A percentile compares a stretch with the other conserved stretches of the same genome.
These are phyloP conservation scores for Ellobius talpinus DNA, from an alignment of 2,113 vertebrate genomes.

Conservation along the genomic window DNA sequence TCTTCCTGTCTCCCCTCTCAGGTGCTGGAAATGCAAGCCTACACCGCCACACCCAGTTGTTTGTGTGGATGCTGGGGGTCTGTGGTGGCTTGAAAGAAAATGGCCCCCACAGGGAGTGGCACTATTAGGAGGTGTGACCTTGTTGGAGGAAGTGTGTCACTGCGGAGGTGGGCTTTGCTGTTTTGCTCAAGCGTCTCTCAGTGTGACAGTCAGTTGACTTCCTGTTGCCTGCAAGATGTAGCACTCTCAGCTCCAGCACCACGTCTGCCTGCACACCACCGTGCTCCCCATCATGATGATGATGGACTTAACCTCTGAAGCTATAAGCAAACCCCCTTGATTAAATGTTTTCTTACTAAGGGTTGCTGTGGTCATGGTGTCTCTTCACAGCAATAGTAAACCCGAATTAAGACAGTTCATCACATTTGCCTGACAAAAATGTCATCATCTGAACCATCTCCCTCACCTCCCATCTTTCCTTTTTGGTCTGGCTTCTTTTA, in stretches of 20 bases:
- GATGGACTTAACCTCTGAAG: not conserved
- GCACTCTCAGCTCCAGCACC: not conserved
- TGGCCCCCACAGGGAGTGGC: not conserved
- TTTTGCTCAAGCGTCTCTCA: not conserved
- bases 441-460: not conserved
- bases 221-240: not conserved
- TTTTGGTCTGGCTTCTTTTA: not conserved
- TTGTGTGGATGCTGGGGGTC: not conserved
- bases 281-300: not conserved
- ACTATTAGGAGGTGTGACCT: not conserved
- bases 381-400: not conserved
- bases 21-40: not conserved
- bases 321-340: not conserved
- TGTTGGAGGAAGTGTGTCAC: not conserved
- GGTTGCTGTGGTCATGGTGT: not conserved
- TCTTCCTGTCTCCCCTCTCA: not conserved
- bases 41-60: too few relatives aligned
- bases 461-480: not conserved
- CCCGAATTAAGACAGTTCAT: not conserved
- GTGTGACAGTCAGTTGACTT: not conserved
- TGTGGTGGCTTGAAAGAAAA: not conserved
- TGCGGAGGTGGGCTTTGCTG: not conserved
- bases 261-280: rapidly evolving
- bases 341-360: not conserved
- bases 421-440: not conserved